Evolutionary conservation across 2,113 vertebrate species (phyloP).

Genomic region (Paracyprichromis sp.): DNA sequence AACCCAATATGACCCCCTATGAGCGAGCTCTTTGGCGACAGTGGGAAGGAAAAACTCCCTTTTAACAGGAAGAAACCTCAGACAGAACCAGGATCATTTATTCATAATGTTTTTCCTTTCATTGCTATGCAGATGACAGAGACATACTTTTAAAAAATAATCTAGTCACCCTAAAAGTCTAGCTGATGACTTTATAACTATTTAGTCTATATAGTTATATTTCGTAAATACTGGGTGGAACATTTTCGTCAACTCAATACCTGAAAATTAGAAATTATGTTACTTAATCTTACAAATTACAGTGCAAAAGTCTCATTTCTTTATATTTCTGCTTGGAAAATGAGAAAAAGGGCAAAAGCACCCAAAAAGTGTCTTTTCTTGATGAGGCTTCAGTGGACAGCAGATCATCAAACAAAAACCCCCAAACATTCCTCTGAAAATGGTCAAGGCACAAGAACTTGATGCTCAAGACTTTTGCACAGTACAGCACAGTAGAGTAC

Average conservation of each 20-base stretch:
- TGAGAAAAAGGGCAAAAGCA: background rate
- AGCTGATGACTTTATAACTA: background rate
- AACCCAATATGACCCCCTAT: background rate
- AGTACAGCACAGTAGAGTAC: background rate
- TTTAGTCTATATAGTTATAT: background rate
- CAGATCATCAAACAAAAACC: background rate
- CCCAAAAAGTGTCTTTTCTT: background rate
- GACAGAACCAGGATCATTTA: fast-evolving
- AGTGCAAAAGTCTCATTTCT: background rate
- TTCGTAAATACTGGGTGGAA: fast-evolving
- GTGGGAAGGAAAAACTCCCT: background rate
- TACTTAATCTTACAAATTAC: background rate
- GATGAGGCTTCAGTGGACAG: background rate
- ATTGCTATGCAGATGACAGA: background rate
- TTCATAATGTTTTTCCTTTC: background rate
- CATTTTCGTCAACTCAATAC: background rate
- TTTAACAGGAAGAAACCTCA: background rate
- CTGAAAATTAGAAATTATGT: background rate
- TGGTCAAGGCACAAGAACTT: background rate
- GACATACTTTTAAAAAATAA: background rate
- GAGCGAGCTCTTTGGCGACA: background rate
- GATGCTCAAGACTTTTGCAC: background rate
- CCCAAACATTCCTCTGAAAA: background rate
- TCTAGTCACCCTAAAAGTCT: background rate
- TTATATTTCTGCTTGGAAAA: background rate